Conservation (phyloP, 2,888 invertebrate genomes). For the Creontiades dilutus region DNA sequence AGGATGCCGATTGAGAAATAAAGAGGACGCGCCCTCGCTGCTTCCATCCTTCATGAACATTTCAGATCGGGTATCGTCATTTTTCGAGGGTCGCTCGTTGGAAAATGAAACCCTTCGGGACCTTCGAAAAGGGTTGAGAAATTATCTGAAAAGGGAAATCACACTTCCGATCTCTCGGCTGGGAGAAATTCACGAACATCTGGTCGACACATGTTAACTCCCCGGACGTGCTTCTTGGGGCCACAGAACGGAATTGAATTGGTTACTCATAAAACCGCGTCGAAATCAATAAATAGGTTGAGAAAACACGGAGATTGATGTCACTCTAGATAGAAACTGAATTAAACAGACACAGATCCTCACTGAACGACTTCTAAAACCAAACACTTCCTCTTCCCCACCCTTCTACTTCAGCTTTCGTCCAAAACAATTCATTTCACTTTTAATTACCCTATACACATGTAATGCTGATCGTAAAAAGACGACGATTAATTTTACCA, state of each 20-base stretch:
- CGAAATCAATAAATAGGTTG: background rate
- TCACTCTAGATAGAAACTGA: background rate
- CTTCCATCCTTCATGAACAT: conserved; percentile 57
- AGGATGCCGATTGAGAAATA: conserved; percentile 47
- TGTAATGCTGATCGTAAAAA: background rate
- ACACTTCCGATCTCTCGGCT: background rate
- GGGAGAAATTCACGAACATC: background rate
- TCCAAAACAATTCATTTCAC: background rate
- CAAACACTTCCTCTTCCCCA: background rate
- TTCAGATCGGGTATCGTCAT: background rate
- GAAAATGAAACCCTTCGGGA: background rate
- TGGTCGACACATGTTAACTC: conserved; percentile 19
- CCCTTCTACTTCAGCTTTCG: background rate
- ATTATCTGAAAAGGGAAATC: background rate
- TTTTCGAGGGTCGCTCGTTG: background rate
- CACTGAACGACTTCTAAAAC: background rate
- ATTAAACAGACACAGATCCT: background rate
- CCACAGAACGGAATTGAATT: background rate
- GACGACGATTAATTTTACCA: background rate
- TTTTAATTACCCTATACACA: background rate
- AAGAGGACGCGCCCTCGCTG: conserved; percentile 49
- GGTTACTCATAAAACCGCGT: background rate
- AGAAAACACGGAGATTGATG: background rate
- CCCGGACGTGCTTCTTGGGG: background rate
- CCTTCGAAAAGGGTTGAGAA: background rate